Conservation (phyloP, 2,888 invertebrate species). For the Nemurella pictetii region DNA sequence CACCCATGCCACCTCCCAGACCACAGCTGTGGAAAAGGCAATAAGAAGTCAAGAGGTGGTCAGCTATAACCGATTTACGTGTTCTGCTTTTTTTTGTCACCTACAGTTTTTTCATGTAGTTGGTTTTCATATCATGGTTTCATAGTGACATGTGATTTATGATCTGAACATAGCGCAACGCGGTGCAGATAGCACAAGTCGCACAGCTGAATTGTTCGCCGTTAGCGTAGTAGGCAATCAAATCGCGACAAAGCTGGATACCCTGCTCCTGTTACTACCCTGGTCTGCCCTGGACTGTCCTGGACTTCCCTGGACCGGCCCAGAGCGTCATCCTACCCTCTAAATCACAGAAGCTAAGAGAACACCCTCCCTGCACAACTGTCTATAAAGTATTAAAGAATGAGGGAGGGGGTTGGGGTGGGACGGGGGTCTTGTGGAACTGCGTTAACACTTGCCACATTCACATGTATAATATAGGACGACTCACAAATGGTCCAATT, state of each 20-base stretch:
- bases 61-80: background rate
- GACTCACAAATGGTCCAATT: background rate
- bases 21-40: background rate
- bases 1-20: background rate
- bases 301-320: background rate
- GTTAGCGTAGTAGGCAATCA: background rate
- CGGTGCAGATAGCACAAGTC: background rate
- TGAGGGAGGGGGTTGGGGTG: too few relatives aligned
- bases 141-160: constrained; percentile 3
- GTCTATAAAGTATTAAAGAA: too few relatives aligned
- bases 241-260: background rate
- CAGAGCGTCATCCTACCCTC: background rate
- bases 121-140: constrained; percentile 12
- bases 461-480: background rate
- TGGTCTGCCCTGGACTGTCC: background rate
- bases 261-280: too few relatives aligned
- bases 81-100: constrained; percentile 13
- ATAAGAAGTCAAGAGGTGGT: background rate
- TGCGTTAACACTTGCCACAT: background rate
- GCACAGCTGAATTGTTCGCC: background rate
- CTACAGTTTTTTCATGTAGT: constrained; percentile 9
- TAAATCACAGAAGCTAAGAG: background rate
- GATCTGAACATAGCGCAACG: background rate
- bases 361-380: background rate
- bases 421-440: too few relatives aligned